Conservation (phyloP, 1,140 invertebrate genomes). For the Xylocopa sonorina region DNA sequence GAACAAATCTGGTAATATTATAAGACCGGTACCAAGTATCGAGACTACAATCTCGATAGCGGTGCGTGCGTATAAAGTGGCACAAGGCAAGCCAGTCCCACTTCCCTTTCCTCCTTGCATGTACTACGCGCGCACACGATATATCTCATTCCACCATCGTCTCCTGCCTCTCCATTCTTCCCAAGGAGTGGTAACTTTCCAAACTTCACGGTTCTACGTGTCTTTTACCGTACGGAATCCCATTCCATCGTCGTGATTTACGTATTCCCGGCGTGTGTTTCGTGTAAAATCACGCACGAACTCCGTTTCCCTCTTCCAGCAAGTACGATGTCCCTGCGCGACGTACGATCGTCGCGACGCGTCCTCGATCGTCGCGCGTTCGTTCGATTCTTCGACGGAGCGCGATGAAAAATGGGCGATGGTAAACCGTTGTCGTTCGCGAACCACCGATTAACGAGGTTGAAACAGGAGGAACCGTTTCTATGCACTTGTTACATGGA, state of each 20-base stretch:
- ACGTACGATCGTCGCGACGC: too few species aligned
- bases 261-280: not conserved
- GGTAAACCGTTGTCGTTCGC: too few species aligned
- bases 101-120: slow-evolving; percentile 55
- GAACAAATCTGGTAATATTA: slow-evolving; percentile 44
- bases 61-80: slow-evolving; percentile 48
- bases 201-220: slow-evolving; percentile 38
- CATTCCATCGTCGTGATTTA: not conserved
- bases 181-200: slow-evolving; percentile 47
- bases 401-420: too few species aligned
- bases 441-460: too few species aligned
- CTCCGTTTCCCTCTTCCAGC: too few species aligned
- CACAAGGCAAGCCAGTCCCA: slow-evolving; percentile 58
- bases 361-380: too few species aligned
- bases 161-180: slow-evolving; percentile 29
- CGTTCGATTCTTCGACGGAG: too few species aligned
- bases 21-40: slow-evolving; percentile 38
- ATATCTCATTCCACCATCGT: slow-evolving; percentile 36
- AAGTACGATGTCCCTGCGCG: too few species aligned
- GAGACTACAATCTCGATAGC: slow-evolving; percentile 45
- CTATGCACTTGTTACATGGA: slow-evolving; percentile 25
- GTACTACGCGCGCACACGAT: slow-evolving; percentile 1
- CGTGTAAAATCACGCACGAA: not conserved
- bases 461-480: not conserved
- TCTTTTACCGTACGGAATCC: not conserved